These are phyloP conservation scores for Trematomus loennbergii DNA, from an alignment of 2,113 vertebrate genomes.

Conservation along the genomic window DNA sequence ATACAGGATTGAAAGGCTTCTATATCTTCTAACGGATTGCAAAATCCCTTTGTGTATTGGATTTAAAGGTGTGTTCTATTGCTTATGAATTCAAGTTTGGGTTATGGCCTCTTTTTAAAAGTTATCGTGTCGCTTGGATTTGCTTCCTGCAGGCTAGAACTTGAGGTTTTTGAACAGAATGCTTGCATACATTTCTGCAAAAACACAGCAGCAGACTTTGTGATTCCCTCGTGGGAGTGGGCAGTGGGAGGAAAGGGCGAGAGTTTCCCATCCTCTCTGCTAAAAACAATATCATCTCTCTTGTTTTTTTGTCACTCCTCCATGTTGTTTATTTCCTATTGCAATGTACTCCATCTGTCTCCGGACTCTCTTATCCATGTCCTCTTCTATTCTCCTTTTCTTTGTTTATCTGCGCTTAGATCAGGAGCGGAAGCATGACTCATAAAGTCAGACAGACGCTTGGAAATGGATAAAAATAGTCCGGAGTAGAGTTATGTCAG, in stretches of 20 bases:
- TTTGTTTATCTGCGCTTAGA: conserved; percentile 15
- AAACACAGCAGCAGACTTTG: conserved; percentile 21
- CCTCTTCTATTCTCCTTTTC: neutral
- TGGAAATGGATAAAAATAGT: conserved; percentile 40
- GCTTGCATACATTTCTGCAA: neutral
- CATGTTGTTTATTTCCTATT: neutral
- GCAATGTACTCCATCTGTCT: conserved; percentile 22
- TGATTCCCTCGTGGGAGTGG: conserved; percentile 31
- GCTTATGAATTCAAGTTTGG: neutral
- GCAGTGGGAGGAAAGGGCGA: conserved; percentile 26
- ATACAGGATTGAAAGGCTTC: neutral
- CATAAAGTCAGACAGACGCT: conserved; percentile 38
- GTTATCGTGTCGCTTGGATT: neutral
- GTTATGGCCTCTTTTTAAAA: neutral
- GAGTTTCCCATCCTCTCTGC: conserved; percentile 27
- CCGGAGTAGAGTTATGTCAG: neutral
- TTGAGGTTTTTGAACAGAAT: neutral
- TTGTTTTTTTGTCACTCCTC: conserved; percentile 3
- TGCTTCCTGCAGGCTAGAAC: no score
- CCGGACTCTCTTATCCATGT: neutral
- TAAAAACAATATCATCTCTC: conserved; percentile 25
- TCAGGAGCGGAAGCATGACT: conserved; percentile 41
- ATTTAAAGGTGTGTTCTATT: neutral
- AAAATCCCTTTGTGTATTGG: neutral
- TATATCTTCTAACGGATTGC: neutral